These are phyloP conservation scores for Dicyrtomina minuta DNA, from an alignment of 2,888 invertebrate species.

Conservation along the genomic window DNA sequence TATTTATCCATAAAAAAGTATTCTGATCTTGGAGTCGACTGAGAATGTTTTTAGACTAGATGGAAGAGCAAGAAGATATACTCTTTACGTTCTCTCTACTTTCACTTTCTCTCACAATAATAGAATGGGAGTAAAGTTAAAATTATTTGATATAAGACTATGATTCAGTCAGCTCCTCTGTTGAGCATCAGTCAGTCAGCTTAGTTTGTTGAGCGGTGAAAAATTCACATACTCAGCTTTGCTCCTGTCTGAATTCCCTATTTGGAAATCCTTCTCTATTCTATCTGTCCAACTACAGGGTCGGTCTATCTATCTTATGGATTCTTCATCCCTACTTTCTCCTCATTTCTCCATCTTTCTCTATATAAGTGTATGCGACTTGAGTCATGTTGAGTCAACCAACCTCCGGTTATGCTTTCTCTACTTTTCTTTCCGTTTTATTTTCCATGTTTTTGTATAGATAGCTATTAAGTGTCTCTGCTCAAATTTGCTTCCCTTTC, in stretches of 20 bases:
- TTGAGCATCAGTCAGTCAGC: neutral
- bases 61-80: no score
- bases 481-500: neutral
- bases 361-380: neutral
- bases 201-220: neutral
- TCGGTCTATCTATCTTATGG: constrained; percentile 10
- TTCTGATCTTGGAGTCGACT: no score
- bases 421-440: neutral
- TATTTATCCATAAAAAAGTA: no score
- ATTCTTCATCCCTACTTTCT: constrained; percentile 11
- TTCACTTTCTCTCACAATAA: neutral
- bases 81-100: neutral
- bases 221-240: neutral
- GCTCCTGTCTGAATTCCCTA: neutral
- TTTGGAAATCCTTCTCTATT: constrained; percentile 4
- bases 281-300: no score
- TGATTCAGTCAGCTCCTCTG: no score
- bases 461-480: neutral
- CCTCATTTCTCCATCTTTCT: neutral
- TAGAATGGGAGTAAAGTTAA: no score
- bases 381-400: no score
- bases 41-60: no score
- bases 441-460: neutral
- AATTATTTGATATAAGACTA: no score
- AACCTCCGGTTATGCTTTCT: neutral